A percentile compares a stretch with the other conserved stretches of the same genome.
These are phyloP conservation scores for Stomatorhinus ivindoensis DNA, from an alignment of 2,113 vertebrate genomes.

Conservation along the genomic window DNA sequence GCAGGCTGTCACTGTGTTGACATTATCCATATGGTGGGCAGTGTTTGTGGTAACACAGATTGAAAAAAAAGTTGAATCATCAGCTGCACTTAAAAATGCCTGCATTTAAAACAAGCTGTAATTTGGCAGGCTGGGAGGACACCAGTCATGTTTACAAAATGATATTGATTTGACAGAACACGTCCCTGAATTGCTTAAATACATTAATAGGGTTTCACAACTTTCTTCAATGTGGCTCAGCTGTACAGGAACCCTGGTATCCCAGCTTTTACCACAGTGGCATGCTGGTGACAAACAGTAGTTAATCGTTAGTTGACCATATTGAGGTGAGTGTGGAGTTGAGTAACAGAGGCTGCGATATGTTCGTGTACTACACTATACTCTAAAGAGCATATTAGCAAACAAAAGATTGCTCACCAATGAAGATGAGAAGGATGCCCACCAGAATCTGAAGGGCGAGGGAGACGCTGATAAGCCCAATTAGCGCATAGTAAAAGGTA, in stretches of 20 bases:
- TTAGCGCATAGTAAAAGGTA: constrained; percentile 67
- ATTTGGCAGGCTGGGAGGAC: neutral
- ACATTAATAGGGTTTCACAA: neutral
- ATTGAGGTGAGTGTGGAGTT: neutral
- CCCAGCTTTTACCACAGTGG: neutral
- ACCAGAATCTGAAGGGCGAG: constrained; percentile 70
- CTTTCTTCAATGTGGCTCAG: neutral
- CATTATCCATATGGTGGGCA: neutral
- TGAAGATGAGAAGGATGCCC: constrained; percentile 82
- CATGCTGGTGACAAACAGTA: neutral
- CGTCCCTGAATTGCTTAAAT: neutral
- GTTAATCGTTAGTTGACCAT: neutral
- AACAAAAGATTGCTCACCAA: constrained; percentile 57
- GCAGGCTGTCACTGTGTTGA: neutral
- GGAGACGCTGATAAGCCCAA: constrained; percentile 73
- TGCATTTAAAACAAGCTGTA: neutral
- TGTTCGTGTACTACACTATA: neutral
- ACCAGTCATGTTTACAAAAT: neutral
- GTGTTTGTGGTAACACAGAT: neutral
- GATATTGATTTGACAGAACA: neutral
- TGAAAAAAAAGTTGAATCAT: neutral
- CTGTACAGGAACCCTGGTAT: neutral
- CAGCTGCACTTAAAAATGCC: neutral
- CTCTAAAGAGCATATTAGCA: neutral
- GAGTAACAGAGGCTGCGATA: neutral